Base-by-base conservation (phyloP, 2,113 vertebrate species). In the Grus americana region DNA sequence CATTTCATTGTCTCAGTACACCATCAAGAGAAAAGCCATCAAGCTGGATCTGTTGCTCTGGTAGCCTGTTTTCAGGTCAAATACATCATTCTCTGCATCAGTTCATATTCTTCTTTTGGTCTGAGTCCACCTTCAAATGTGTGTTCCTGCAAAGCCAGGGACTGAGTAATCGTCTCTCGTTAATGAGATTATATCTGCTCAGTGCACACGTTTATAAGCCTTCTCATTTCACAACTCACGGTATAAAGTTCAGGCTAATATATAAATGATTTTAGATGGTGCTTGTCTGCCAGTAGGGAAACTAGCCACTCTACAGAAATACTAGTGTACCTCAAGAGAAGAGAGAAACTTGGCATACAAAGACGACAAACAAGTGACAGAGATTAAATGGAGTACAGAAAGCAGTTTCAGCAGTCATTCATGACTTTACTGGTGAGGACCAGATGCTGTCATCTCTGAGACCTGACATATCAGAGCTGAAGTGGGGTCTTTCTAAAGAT, bases 191-290 rank as follows among this genome's bases (percentile, higher is more conserved):
- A 1, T 67, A 59, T 67, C 71, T 92, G 75, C 75, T 80, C n/a
- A 12, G 26, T 68, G 80, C 57, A 52, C 26, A 13, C 72, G 82
- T 88, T 76, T 71, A 22, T 90, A 91, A 79, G 65, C 29, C n/a
- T n/a, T 73, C 46, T 57, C 47, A 29, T 96, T 93, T 97, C 83
- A 52, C 86, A 84, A 86, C 52, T 86, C 3, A 0, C 2, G 4
- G 61, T 52, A 38, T 96, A 92, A 95, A 94, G 91, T 92, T 97
- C 92, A 92, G 73, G 47, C 44, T 94, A 78, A 84, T 87, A 26
- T 3, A 61, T 84, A 91, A 92, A 65, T 83, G 61, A 76, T 78
- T 74, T 52, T 63, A 71, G 71, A 34, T 80, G 40, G 42, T 30
- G 12, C 44, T 72, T 74, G 36, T 78, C 75, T 85, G 52, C 38